Evolutionary conservation across 2,113 vertebrate species (phyloP), one percentile per base, ranked within the genome.

Genomic region (Connochaetes taurinus): DNA sequence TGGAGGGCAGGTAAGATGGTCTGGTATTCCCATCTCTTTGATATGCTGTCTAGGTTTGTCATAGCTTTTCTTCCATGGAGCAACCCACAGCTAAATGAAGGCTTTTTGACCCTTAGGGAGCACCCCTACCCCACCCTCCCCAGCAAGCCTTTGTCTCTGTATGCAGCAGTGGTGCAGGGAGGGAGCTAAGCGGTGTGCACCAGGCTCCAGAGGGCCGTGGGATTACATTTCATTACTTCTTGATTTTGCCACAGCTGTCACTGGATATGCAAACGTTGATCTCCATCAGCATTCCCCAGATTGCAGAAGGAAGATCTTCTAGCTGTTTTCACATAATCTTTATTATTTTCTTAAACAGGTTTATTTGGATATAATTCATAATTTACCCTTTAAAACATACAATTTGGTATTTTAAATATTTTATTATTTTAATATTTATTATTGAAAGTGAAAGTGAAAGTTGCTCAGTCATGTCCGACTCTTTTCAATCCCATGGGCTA

Each of bases 261-360:
- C 57, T 81, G 19, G 62, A 36, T 23, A 2, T 52, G 45, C n/a
- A 57, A 67, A 74, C 95, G 62, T 21, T 53, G 43, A 74, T 52
- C 10, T 81, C 33, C 7, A 2, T 89, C 88, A 78, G 45, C 67
- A 33, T 91, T 62, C 33, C 89, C 13, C 62, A 84, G 62, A 71
- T 33, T 60, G 27, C 90, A 88, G 60, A 91, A 86, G 92, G 27
- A 87, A 60, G 83, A 6, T 17, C 55, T 96, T 85, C 5, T 7
- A 85, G n/a, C 84, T 64, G 25, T 85, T 92, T 95, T 90, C 71
- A 36, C 40, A 87, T 94, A 87, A 84, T 1, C 36, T 93, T 93
- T 85, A 25, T 17, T 40, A 27, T 52, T 43, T 90, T 95, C 45
- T 43, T 7, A 58, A 96, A 86, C 27, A 78, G 4, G 6, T 96